Conservation (phyloP, 2,113 vertebrate genomes). For the Struthio camelus region DNA sequence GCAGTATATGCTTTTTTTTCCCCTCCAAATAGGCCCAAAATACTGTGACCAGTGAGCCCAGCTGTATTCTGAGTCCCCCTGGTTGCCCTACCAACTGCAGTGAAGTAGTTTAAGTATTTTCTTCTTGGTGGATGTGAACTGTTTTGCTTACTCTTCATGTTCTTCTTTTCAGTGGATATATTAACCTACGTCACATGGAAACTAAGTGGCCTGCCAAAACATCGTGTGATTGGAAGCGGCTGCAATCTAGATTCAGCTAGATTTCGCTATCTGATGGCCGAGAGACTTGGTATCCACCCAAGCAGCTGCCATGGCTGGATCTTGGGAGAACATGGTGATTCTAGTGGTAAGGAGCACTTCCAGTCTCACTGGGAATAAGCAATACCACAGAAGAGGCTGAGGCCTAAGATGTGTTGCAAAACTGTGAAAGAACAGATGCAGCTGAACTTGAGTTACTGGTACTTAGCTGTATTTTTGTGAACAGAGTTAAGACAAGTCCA, state of each 20-base stretch:
- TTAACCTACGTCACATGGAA: constrained; percentile 98
- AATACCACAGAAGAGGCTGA: rapidly evolving
- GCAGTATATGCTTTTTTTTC: background rate
- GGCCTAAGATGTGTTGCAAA: background rate
- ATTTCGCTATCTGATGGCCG: constrained; percentile 91
- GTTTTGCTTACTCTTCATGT: background rate
- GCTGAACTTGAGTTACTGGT: background rate
- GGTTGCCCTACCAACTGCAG: background rate
- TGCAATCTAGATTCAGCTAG: constrained; percentile 97
- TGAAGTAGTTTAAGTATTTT: background rate
- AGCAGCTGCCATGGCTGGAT: constrained; percentile 96
- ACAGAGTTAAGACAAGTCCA: background rate
- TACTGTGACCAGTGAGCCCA: background rate
- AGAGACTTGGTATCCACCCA: constrained; percentile 90
- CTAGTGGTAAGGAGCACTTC: constrained; percentile 84
- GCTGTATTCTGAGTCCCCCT: background rate
- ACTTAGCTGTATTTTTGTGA: background rate
- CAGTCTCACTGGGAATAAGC: background rate
- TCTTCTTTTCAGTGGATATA: constrained; percentile 86
- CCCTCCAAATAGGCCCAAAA: background rate
- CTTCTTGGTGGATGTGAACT: background rate
- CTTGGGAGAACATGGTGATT: constrained; percentile 95
- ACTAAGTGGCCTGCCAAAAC: constrained; percentile 94
- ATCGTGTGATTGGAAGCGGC: constrained; percentile 95
- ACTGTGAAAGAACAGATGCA: background rate